Base-by-base conservation (phyloP, 1,140 invertebrate species). In the Drosophila grimshawi region DNA sequence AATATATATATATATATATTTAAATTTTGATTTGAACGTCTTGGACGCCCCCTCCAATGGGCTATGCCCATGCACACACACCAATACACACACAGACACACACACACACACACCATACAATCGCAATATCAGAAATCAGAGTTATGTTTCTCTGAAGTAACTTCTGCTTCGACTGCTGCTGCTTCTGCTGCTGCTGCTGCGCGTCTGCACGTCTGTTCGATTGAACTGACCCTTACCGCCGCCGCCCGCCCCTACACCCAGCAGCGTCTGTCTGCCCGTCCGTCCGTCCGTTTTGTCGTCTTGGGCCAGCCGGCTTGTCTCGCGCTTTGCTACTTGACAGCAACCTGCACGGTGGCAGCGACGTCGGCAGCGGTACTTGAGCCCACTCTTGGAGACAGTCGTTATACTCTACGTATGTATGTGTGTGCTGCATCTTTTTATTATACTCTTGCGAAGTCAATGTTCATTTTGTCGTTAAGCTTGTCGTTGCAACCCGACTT, bases 301-400 rank as follows among this genome's bases (percentile, higher is more conserved):
- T 43, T 86, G 81, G 67, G 67, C 72, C 82, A 86, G 82, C 82
- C 82, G 88, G 82, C 82, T 81, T 86, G 82, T 88, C 82, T 86
- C 80, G 81, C 69, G 37, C 11, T 46, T 79, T 46, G 49, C 67
- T 61, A 53, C 59, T 69, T 73, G 35, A 56, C 68, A 48, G 46
- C 45, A 6, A 43, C 39, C 39, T 59, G 39, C 65, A 73, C 55
- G 32, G 3, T 19, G 48, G n/a, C 64, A 39, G 43, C 29, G 64
- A 60, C 64, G 56, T 19, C 27, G 32, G 39, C 72, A 59, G 76
- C 55, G 71, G 65, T 68, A 88, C 83, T 89, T 89, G 80, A 88
- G 85, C 61, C 80, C 85, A 88, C 85, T 19, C 19, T 88, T 83
- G 76, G 77, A 88, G 83, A 88, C 80, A 88, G 68, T 76, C 83